Evolutionary conservation across 2,888 invertebrate genomes (phyloP), one percentile per base, ranked within the genome.

Genomic region (Polylopha cassiicola): DNA sequence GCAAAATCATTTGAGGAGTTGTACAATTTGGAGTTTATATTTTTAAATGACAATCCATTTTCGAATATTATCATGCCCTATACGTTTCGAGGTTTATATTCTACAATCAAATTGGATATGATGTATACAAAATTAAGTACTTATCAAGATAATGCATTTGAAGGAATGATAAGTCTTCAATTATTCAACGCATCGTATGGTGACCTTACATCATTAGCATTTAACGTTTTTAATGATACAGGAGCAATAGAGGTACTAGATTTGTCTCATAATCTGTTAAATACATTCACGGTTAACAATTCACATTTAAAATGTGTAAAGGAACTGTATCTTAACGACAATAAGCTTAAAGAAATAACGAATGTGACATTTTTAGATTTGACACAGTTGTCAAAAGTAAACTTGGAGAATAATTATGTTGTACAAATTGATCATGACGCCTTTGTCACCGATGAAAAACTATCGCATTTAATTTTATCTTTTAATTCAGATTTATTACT

Each of bases 121-220:
- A 32, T 22, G 10, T 28, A 42, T 10, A 39, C 43, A n/a, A 33
- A 32, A 26, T 20, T 44, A 3, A 26, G 15, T 16, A 20, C 16
- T 3, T 38, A 44, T 23, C 37, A 46, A 18, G 37, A 48, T 37
- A 4, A 41, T n/a, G 14, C 38, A 8, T 48, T 51, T 47, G 42
- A 29, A n/a, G 34, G 36, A 3, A 37, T 47, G 37, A 30, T 4
- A 1, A 28, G n/a, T 7, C 29, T 46, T 4, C 38, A 18, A 15
- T 22, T 15, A 16, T 17, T 37, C 7, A 30, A 37, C 5, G 17
- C 21, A 2, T 37, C 37, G 13, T 11, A n/a, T 6, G 6, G 37
- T 13, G 16, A 29, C 9, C 8, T 37, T 14, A 14, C 11, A 7
- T 3, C 6, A 7, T 21, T 37, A 29, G 22, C 8, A 17, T 29